phyloP scores from a whole-genome alignment of 2,888 invertebrate species.

The Oegoconia quadripuncta region DNA sequence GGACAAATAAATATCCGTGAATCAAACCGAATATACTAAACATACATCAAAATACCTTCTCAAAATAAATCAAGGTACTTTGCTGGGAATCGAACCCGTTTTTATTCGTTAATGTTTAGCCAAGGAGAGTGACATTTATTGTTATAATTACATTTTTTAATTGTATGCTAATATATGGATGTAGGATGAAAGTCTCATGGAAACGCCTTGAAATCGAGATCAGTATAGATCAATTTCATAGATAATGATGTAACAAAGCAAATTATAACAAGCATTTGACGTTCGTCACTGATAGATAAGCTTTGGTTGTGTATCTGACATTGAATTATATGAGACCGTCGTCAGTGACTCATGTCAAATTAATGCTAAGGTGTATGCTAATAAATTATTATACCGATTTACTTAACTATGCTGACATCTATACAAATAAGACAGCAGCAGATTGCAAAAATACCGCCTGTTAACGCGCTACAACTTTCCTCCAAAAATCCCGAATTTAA shows the following conservation, averaged over 20 bases:
- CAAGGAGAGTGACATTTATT: not conserved
- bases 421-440: not conserved
- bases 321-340: too few species aligned
- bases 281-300: slow-evolving; percentile 1
- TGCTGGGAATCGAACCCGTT: too few species aligned
- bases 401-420: too few species aligned
- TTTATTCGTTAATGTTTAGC: too few species aligned
- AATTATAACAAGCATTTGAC: not conserved
- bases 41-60: too few species aligned
- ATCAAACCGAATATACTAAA: too few species aligned
- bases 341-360: too few species aligned
- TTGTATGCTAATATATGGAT: not conserved
- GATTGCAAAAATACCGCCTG: not conserved
- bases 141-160: not conserved
- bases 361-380: not conserved
- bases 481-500: too few species aligned
- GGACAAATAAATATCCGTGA: too few species aligned
- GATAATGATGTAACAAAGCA: not conserved
- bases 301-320: not conserved
- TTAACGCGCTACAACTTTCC: not conserved
- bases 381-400: not conserved
- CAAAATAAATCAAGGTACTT: too few species aligned
- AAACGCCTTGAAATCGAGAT: not conserved
- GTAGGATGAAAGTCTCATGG: too few species aligned
- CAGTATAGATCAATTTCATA: not conserved